phyloP scores from a whole-genome alignment of 2,797 vertebrate genomes.

The Falco novaeseelandiae region DNA sequence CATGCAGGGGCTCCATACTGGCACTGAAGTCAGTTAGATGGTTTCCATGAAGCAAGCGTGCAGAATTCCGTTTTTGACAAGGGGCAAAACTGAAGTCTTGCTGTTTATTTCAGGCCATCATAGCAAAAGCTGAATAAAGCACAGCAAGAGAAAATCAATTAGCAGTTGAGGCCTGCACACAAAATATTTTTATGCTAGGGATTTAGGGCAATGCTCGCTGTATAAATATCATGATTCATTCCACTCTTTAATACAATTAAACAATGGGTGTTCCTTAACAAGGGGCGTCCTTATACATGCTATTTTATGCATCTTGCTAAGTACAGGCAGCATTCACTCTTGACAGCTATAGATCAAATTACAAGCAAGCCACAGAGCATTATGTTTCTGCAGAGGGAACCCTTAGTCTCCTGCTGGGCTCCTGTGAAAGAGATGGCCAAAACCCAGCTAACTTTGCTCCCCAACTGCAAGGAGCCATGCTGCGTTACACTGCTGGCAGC shows the following conservation, averaged over 20 bases:
- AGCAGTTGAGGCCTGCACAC: not conserved
- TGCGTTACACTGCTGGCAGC: conserved; percentile 34
- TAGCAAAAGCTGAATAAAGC: not conserved
- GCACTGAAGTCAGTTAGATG: not conserved
- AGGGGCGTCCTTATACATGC: not conserved
- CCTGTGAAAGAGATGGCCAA: conserved; percentile 30
- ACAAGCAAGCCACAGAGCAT: conserved; percentile 28
- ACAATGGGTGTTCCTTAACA: conserved; percentile 29
- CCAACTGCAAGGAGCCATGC: conserved; percentile 12
- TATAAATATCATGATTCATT: not conserved
- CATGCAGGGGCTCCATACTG: not conserved
- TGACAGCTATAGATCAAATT: conserved; percentile 16
- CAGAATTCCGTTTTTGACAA: not conserved
- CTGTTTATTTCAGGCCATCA: not conserved
- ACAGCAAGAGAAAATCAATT: conserved; percentile 3
- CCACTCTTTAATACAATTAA: not conserved
- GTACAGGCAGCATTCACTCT: not conserved
- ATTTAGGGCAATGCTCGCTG: not conserved
- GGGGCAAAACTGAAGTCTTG: not conserved
- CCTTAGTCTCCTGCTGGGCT: not conserved
- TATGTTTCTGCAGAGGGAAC: conserved; percentile 22
- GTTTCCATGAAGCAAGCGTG: not conserved
- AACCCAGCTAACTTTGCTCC: conserved; percentile 39
- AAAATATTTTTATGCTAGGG: not conserved
- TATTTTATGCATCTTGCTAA: not conserved